phyloP scores from a whole-genome alignment of 23 tunicate species.

The Pegea sp. region DNA sequence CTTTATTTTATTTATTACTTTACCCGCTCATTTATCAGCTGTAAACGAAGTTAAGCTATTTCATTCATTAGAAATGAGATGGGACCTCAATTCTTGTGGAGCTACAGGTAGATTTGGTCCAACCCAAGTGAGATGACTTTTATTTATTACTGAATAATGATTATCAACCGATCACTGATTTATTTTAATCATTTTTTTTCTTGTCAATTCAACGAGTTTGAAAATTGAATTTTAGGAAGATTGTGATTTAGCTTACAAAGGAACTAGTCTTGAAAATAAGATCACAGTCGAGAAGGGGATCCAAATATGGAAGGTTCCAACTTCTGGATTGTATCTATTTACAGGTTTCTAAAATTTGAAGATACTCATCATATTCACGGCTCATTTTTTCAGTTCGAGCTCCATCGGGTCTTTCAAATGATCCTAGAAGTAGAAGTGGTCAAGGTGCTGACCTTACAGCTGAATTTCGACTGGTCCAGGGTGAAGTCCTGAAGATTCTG shows the following conservation, averaged over 20 bases:
- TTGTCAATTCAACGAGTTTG: background rate
- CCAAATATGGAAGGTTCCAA: conserved; percentile 68
- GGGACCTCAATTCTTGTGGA: conserved; percentile 83
- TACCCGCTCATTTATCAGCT: no score
- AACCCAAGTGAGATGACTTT: conserved; percentile 44
- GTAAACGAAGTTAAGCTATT: no score
- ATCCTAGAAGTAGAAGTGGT: conserved; percentile 12
- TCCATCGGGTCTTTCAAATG: background rate
- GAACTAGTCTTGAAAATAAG: conserved; percentile 41
- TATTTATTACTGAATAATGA: no score
- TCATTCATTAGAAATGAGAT: conserved; percentile 78
- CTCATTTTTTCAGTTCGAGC: background rate
- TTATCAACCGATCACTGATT: background rate
- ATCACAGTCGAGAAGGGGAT: conserved; percentile 28
- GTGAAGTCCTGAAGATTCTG: conserved; percentile 33
- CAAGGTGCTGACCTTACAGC: conserved; percentile 32
- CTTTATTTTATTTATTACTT: no score
- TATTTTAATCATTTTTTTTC: background rate
- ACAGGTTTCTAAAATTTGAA: conserved; percentile 26
- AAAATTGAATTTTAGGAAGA: conserved; percentile 33
- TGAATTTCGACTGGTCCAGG: conserved; percentile 36
- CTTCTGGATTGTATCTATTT: conserved; percentile 51
- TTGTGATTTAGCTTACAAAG: conserved; percentile 41
- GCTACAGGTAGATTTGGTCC: conserved; percentile 73
- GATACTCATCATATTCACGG: background rate